Percentiles rank a stretch among this genome's conserved stretches.
phyloP scores from a whole-genome alignment of 2,113 vertebrate genomes.

The Gorsachius goisagi region DNA sequence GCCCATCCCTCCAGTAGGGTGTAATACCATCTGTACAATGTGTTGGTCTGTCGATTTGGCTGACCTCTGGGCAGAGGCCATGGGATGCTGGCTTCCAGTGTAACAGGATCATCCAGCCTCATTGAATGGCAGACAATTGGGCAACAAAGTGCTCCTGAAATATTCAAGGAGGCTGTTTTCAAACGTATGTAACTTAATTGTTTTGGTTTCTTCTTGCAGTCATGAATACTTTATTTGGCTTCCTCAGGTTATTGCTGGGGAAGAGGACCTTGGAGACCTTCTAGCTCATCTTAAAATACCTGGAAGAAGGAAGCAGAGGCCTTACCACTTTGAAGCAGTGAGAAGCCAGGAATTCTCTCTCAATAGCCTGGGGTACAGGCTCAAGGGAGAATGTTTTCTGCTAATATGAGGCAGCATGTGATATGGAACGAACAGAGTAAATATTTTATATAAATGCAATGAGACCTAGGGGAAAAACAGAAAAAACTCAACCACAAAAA shows the following conservation, averaged over 20 bases:
- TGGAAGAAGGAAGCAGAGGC: neutral
- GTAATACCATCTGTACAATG: neutral
- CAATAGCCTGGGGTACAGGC: neutral
- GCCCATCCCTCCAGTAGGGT: neutral
- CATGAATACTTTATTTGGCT: slow-evolving; percentile 48
- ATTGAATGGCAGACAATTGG: neutral
- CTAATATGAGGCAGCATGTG: neutral
- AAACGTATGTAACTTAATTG: slow-evolving; percentile 53
- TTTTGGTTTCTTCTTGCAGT: slow-evolving; percentile 51
- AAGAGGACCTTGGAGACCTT: neutral
- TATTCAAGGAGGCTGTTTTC: slow-evolving; percentile 45
- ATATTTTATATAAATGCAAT: neutral
- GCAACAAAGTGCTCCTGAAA: slow-evolving; percentile 60
- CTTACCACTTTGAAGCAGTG: neutral
- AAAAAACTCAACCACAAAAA: neutral
- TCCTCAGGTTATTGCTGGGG: slow-evolving; percentile 15
- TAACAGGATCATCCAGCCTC: neutral
- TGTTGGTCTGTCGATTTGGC: neutral
- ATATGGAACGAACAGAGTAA: neutral
- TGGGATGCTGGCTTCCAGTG: neutral
- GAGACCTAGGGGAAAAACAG: neutral
- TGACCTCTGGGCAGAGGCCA: neutral
- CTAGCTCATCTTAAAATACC: neutral
- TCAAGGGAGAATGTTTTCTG: neutral
- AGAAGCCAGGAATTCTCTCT: neutral